Evolutionary conservation across 1,140 invertebrate species (phyloP).

Genomic region (Cephus cinctus): DNA sequence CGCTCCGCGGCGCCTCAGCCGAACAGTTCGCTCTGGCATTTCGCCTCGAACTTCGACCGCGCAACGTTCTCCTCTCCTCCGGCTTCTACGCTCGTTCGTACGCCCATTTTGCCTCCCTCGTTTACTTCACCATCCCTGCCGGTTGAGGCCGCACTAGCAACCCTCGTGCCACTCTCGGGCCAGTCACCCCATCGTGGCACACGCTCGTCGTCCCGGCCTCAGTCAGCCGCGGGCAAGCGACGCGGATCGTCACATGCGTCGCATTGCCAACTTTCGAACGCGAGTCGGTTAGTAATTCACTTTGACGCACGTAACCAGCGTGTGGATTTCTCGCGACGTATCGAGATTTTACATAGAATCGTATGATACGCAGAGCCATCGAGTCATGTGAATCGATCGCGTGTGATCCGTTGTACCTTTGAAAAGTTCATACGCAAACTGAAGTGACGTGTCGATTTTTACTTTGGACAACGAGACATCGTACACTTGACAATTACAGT

Average conservation of each 20-base stretch:
- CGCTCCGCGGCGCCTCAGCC: slow-evolving; percentile 29
- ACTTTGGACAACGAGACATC: too few relatives aligned
- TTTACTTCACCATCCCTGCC: too few relatives aligned
- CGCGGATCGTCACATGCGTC: slow-evolving; percentile 14
- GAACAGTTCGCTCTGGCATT: neutral
- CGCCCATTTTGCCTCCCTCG: slow-evolving; percentile 33
- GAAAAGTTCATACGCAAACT: too few relatives aligned
- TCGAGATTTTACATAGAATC: neutral
- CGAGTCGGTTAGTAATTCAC: slow-evolving; percentile 4
- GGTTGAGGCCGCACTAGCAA: too few relatives aligned
- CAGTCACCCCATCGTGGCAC: neutral
- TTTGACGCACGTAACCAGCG: slow-evolving; percentile 11
- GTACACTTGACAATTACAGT: too few relatives aligned
- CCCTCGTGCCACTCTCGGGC: neutral
- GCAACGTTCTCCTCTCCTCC: neutral
- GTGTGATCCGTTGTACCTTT: too few relatives aligned
- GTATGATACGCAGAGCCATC: too few relatives aligned
- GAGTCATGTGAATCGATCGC: too few relatives aligned
- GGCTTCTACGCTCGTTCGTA: neutral
- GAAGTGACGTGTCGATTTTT: too few relatives aligned
- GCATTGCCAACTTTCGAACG: slow-evolving; percentile 4
- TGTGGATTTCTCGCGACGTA: neutral
- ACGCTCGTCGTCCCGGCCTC: neutral
- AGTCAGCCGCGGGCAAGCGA: slow-evolving; percentile 14
- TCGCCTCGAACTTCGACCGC: neutral